Conservation (phyloP, 2,797 vertebrate genomes). For the Sebastes ruberrimus region DNA sequence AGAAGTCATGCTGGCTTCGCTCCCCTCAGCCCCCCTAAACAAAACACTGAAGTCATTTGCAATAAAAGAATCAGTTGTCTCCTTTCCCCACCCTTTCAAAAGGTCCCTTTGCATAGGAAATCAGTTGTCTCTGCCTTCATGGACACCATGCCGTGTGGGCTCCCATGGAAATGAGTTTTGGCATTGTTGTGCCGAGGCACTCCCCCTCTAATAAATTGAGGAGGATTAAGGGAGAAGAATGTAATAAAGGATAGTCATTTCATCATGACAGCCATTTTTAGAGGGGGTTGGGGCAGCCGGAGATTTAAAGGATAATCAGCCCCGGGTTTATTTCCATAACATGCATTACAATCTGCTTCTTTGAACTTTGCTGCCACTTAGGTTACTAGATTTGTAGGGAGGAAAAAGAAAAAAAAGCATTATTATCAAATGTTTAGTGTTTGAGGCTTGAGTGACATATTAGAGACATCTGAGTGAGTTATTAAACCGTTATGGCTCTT, state of each 20-base stretch:
- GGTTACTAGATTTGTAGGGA: constrained; percentile 68
- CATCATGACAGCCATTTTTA: constrained; percentile 89
- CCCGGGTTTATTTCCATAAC: constrained; percentile 92
- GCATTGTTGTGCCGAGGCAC: constrained; percentile 79
- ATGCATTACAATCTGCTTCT: constrained; percentile 82
- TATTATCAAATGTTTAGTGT: constrained; percentile 75
- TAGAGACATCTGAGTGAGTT: constrained; percentile 79
- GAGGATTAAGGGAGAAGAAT: constrained; percentile 94
- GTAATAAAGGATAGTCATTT: constrained; percentile 95
- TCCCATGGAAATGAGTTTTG: constrained; percentile 93
- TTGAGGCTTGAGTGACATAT: constrained; percentile 75
- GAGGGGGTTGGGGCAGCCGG: constrained; percentile 88
- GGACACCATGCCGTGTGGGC: constrained; percentile 93
- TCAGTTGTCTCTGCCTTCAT: constrained; percentile 94
- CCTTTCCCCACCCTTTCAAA: constrained; percentile 54
- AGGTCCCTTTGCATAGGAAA: constrained; percentile 92
- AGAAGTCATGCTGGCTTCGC: constrained; percentile 85
- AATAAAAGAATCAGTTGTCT: constrained; percentile 84
- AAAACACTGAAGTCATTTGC: constrained; percentile 91
- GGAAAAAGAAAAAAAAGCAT: constrained; percentile 26
- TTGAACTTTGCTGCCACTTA: constrained; percentile 82
- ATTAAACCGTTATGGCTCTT: constrained; percentile 77
- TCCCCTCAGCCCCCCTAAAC: constrained; percentile 81
- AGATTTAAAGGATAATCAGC: constrained; percentile 93
- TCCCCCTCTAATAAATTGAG: constrained; percentile 91